Evolutionary conservation across 2,797 vertebrate genomes (phyloP).

Genomic region (Phyllotis vaccarum): DNA sequence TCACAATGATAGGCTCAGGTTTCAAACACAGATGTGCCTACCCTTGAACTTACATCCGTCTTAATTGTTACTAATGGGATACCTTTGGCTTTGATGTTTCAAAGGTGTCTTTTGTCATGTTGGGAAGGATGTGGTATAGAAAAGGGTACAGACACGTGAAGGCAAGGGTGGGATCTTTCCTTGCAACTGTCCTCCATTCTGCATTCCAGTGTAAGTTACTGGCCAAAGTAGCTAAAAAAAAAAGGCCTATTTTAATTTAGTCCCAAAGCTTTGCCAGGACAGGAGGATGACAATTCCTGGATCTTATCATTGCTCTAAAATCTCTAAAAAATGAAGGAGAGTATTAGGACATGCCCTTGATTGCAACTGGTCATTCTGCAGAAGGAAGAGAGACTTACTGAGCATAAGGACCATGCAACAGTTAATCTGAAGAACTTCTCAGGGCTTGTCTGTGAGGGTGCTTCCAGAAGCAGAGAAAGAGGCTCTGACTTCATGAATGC

Average conservation of each 20-base stretch:
- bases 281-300: background rate
- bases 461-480: background rate
- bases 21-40: background rate
- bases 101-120: background rate
- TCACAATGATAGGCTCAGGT: background rate
- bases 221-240: slow-evolving; percentile 1
- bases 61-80: background rate
- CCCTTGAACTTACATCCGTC: background rate
- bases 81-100: background rate
- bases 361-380: background rate
- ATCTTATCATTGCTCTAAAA: background rate
- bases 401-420: background rate
- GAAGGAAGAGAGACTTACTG: background rate
- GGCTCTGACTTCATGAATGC: background rate
- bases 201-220: background rate
- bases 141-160: background rate
- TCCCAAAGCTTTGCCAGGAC: background rate
- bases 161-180: background rate
- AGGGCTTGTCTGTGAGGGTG: background rate
- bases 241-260: slow-evolving; percentile 55
- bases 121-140: background rate
- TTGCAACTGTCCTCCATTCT: background rate
- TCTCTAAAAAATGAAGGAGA: slow-evolving; percentile 8
- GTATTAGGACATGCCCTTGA: background rate
- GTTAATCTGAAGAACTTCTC: background rate